A percentile compares a stretch with the other conserved stretches of the same genome.
Evolutionary conservation across 2,113 vertebrate genomes (phyloP).

Genomic region (Montifringilla adamsi): DNA sequence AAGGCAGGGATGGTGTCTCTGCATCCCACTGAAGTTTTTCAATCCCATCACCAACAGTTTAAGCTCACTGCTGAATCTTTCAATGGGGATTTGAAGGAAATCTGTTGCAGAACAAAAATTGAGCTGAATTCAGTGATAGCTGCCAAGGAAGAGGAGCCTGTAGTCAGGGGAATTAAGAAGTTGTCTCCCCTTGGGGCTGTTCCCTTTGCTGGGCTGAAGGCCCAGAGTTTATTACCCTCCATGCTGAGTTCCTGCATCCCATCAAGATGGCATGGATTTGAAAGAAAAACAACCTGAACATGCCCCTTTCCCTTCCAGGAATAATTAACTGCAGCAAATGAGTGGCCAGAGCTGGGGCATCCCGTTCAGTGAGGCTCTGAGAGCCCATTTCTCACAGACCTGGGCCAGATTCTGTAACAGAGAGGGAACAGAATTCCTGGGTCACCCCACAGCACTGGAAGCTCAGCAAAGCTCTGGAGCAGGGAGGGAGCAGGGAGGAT

Average conservation of each 20-base stretch:
- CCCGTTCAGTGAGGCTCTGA: neutral
- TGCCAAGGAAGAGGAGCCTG: neutral
- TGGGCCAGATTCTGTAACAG: neutral
- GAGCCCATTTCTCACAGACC: constrained; percentile 13
- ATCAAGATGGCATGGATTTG: neutral
- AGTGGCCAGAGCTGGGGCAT: constrained; percentile 8
- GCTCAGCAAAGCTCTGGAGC: neutral
- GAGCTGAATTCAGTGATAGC: neutral
- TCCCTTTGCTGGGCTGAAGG: neutral
- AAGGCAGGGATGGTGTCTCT: neutral
- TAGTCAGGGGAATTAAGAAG: neutral
- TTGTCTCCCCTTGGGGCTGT: neutral
- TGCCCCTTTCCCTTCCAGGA: neutral
- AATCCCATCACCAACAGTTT: neutral
- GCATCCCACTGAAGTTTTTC: neutral
- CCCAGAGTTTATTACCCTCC: neutral
- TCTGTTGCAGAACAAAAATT: neutral
- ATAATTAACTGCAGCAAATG: constrained; percentile 19
- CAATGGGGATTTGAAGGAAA: neutral
- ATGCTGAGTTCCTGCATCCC: neutral
- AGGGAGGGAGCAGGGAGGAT: neutral
- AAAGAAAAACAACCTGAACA: neutral
- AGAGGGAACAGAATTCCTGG: neutral
- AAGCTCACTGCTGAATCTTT: neutral
- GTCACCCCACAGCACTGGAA: neutral